Percentiles rank a stretch among this genome's conserved stretches.
Evolutionary conservation across 1,140 invertebrate species (phyloP).

Genomic region (Ceratosolen solmsi): DNA sequence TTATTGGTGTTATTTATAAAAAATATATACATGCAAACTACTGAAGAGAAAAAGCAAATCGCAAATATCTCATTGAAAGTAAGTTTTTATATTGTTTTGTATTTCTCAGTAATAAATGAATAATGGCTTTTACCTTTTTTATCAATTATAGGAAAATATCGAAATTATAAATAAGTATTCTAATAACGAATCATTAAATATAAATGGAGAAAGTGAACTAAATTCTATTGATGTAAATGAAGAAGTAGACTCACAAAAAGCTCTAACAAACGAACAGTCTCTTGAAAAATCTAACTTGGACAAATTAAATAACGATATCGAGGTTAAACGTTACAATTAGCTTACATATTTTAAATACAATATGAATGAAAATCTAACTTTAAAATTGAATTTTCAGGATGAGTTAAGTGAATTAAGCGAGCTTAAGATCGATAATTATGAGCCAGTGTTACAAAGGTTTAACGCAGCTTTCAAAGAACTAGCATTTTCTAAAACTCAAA

Average conservation of each 20-base stretch:
- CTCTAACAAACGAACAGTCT: neutral
- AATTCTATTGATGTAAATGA: neutral
- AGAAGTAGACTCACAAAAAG: neutral
- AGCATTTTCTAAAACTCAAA: neutral
- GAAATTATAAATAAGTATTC: slow-evolving; percentile 14
- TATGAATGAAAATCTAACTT: neutral
- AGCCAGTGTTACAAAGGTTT: slow-evolving; percentile 30
- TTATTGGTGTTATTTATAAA: slow-evolving; percentile 50
- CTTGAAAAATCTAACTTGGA: neutral
- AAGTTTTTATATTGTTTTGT: neutral
- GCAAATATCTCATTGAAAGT: slow-evolving; percentile 1
- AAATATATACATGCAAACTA: slow-evolving; percentile 27
- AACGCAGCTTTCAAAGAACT: slow-evolving; percentile 33
- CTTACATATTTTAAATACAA: no score
- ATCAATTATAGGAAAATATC: slow-evolving; percentile 25
- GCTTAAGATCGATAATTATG: neutral
- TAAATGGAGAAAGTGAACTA: neutral
- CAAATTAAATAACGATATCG: no score
- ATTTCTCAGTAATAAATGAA: neutral
- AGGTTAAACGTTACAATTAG: no score
- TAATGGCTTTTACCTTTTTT: neutral
- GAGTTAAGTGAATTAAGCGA: slow-evolving; percentile 9
- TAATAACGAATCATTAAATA: neutral
- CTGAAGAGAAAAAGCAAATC: neutral
- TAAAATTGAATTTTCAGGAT: slow-evolving; percentile 1